Evolutionary conservation across 2,797 vertebrate genomes (phyloP).

Genomic region (Brachymystax lenok): DNA sequence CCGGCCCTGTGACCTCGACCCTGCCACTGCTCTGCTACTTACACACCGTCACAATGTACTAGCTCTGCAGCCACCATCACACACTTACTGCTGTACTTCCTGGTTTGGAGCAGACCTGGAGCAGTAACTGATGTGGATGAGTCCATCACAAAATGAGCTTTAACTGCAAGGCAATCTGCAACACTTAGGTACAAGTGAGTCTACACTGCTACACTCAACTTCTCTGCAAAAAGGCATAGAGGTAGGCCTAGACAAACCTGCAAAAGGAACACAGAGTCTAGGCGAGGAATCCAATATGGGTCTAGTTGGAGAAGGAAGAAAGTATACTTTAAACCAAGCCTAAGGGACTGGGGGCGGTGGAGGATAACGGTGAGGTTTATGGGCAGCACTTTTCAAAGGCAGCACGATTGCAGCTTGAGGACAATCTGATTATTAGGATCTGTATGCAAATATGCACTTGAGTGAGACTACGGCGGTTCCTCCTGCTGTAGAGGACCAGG

Average conservation of each 20-base stretch:
- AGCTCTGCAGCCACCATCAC: no score
- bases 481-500: conserved; percentile 53
- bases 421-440: conserved; percentile 72
- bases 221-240: neutral
- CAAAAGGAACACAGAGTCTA: neutral
- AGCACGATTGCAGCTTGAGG: conserved; percentile 67
- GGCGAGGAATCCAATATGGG: conserved; percentile 22
- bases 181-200: no score
- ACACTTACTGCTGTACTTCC: no score
- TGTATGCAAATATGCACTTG: conserved; percentile 66
- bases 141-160: no score
- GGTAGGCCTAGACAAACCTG: neutral
- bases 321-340: no score
- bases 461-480: conserved; percentile 35
- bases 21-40: no score
- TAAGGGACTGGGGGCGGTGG: conserved; percentile 24
- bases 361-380: conserved; percentile 53
- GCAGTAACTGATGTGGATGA: no score
- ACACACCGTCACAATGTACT: no score
- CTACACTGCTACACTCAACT: no score
- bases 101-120: no score
- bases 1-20: no score
- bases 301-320: neutral
- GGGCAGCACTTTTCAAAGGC: conserved; percentile 59
- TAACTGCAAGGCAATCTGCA: no score